Evolutionary conservation across 2,113 vertebrate genomes (phyloP).

Genomic region (Hylia prasina): DNA sequence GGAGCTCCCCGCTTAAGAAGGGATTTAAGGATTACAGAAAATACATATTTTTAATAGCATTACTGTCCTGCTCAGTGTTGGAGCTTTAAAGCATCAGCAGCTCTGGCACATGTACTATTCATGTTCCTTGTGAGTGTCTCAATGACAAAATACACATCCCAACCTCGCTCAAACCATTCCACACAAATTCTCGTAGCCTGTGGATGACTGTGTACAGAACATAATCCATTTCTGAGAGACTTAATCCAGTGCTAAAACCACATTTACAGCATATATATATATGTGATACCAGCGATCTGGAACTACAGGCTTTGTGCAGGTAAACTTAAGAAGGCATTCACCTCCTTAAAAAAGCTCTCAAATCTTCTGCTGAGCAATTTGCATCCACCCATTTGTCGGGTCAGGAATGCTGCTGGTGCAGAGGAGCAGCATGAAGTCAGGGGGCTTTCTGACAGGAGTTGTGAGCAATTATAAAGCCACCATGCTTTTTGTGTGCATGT

Average conservation of each 20-base stretch:
- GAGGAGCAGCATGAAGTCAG: neutral
- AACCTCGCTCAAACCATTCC: neutral
- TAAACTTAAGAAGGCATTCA: conserved; percentile 11
- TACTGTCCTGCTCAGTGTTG: conserved; percentile 14
- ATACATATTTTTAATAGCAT: conserved; percentile 36
- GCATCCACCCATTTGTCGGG: neutral
- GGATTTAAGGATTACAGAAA: conserved; percentile 55
- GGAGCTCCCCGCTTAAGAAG: conserved; percentile 12
- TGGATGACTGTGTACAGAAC: neutral
- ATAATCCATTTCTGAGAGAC: conserved; percentile 25
- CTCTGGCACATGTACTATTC: neutral
- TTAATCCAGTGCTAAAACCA: conserved; percentile 48
- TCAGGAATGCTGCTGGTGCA: neutral
- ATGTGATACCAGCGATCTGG: neutral
- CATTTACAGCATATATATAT: neutral
- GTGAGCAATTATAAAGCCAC: neutral
- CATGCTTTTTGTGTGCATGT: fast-evolving
- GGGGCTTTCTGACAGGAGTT: neutral
- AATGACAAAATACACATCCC: conserved; percentile 9
- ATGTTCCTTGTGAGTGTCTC: neutral
- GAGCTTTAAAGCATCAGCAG: conserved; percentile 28
- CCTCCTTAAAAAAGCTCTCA: neutral
- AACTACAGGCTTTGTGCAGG: neutral
- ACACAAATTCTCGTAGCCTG: neutral
- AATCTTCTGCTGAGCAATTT: neutral